Base-by-base conservation (phyloP, 64 coral and sea anemone species). In the Stylophora pistillata region DNA sequence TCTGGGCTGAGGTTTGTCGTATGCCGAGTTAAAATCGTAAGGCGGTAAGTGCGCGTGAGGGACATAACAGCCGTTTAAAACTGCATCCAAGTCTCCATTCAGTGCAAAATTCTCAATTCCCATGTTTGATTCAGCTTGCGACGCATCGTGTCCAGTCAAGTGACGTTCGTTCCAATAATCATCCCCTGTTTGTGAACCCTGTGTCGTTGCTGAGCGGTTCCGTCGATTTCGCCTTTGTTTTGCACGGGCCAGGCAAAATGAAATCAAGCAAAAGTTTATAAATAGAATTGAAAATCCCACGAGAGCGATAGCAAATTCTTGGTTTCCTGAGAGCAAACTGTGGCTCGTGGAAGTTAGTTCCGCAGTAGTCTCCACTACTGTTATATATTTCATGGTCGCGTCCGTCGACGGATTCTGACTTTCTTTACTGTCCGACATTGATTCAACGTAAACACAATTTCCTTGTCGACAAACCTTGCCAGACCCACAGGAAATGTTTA, bases 241-340 rank as follows among this genome's bases (percentile, higher is more conserved):
- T 34, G 69, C 69, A 28, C 80, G 80, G 9, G 32, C 80, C 80
- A 52, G 17, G 61, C 80, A 84, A 32, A 84, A 84, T 13, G 80
- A 69, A 9, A 84, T 26, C 34, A 84, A 70, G 62, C 80, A 84
- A 47, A 84, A 69, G 12, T 84, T 84, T 6, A 84, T 69, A n/a
- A 84, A 84, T 10, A 84, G 80, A 37, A 84, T 33, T 34, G 61
- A 84, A 70, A 84, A 84, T 37, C 80, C 80, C 34, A 84, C 80
- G 15, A 84, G 20, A 7, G 62, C 61, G 34, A 84, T 69, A 6
- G 23, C 21, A 14, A 84, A 84, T 69, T 84, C 80, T 34, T 84
- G 62, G 54, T 84, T 84, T 13, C 80, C 80, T 0, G 61, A 69
- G 11, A 84, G 66, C 13, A 84, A 70, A 84, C 80, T 70, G 33